Conservation (phyloP, 2,113 vertebrate species). For the Ibidorhyncha struthersii region DNA sequence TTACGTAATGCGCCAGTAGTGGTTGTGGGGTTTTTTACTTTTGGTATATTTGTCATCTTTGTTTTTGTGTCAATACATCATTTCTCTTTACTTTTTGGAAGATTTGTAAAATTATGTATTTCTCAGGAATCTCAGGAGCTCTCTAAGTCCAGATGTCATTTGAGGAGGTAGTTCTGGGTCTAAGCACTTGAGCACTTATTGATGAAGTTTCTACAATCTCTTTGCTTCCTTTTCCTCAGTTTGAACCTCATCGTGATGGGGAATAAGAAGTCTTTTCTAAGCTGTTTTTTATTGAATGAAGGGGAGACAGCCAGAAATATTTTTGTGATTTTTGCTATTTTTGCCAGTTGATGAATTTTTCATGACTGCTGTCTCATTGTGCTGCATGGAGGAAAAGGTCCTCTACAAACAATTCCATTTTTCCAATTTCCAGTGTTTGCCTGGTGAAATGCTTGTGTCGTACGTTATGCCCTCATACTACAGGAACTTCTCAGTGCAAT, state of each 20-base stretch:
- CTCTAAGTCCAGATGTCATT: accelerated
- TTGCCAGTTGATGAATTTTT: not conserved
- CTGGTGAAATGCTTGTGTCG: no score
- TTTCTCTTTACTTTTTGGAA: accelerated
- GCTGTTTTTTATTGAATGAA: not conserved
- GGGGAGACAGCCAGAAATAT: accelerated
- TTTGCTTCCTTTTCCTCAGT: accelerated
- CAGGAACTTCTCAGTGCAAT: no score
- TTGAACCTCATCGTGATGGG: accelerated
- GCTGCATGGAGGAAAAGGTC: accelerated
- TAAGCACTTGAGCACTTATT: accelerated
- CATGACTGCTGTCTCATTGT: accelerated
- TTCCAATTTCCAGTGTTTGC: not conserved
- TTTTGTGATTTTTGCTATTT: not conserved
- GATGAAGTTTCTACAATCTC: accelerated
- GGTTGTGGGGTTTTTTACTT: accelerated
- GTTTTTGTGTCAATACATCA: accelerated
- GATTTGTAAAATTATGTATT: accelerated
- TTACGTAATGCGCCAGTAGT: accelerated
- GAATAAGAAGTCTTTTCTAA: accelerated
- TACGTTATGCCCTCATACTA: no score
- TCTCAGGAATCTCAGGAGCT: accelerated
- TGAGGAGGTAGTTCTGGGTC: accelerated
- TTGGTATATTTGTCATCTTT: accelerated
- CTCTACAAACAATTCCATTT: not conserved